phyloP scores from a whole-genome alignment of 1,140 invertebrate genomes.

The Bombus haemorrhoidalis region DNA sequence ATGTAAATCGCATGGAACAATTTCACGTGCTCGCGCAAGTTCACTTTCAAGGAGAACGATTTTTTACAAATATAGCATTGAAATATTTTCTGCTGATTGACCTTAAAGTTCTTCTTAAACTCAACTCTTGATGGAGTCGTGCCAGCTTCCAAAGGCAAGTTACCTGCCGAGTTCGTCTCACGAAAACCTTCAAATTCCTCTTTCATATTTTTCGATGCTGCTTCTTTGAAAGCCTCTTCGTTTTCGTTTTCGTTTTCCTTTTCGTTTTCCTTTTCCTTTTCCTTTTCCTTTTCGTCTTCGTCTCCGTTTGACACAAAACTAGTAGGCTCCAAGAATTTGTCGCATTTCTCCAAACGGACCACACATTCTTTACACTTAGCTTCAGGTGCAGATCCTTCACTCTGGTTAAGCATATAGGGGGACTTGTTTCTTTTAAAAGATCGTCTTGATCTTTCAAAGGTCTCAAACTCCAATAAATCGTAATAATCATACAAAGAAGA shows the following conservation, averaged over 20 bases:
- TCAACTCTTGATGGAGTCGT: too few species aligned
- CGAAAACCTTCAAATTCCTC: too few species aligned
- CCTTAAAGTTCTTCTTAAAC: neutral
- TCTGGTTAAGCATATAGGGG: too few species aligned
- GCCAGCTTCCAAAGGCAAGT: too few species aligned
- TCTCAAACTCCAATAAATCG: neutral
- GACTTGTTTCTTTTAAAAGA: neutral
- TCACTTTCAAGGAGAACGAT: conserved; percentile 32
- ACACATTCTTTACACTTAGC: conserved; percentile 26
- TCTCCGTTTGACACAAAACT: too few species aligned
- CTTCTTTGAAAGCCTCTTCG: too few species aligned
- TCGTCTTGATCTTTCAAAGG: neutral
- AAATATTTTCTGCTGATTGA: neutral
- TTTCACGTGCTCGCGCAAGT: conserved; percentile 47
- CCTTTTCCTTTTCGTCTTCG: neutral
- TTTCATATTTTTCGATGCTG: too few species aligned
- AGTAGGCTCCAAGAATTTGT: neutral
- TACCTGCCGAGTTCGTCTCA: too few species aligned
- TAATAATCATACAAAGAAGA: neutral
- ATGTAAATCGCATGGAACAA: conserved; percentile 62
- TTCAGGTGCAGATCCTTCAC: neutral
- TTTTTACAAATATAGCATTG: conserved; percentile 59
- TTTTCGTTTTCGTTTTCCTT: too few species aligned
- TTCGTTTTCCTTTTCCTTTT: neutral
- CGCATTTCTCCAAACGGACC: conserved; percentile 47